Base-by-base conservation (phyloP, 1,140 invertebrate species). In the Idris sp. region DNA sequence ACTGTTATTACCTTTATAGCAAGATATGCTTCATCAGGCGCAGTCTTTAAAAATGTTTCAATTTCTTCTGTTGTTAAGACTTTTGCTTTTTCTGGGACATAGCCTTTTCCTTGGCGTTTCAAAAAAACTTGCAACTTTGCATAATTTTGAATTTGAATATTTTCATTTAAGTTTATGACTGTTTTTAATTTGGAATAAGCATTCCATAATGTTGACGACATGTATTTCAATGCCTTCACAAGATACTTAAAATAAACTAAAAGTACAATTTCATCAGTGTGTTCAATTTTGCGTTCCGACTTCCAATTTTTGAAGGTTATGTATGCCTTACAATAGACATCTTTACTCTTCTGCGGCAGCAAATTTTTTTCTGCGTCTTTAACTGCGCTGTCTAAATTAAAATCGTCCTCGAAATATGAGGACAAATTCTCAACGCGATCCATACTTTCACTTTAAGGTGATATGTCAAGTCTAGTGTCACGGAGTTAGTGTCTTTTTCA, bases 191-290 rank as follows among this genome's bases (percentile, higher is more conserved):
- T 58, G 10, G 64, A 68, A 51, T 68, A 68, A 1, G 7, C 30
- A 9, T 11, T 18, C 64, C 64, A 68, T 1, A 68, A n/a, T 7
- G 64, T 68, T 18, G 43, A 35, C 7, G 53, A 35, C 25, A 49
- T 59, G 30, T 51, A 49, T 35, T 58, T 31, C 8, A 10, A 4
- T 5, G 15, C 14, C n/a, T 48, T n/a, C 8, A 49, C 26, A 9
- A 67, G 43, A 48, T 67, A 38, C 14, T 56, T 41, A 5, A 67
- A 67, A 16, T 67, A 67, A 22, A 67, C 33, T 8, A 54, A 7
- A 49, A 25, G n/a, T 48, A n/a, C n/a, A 18, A 13, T 25, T 56
- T 41, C 8, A 0, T 11, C 9, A 43, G 31, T 26, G 33, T 16
- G 4, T 6, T 16, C 6, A 7, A 10, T 41, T n/a, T 16, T 14